phyloP scores from a whole-genome alignment of 2,888 invertebrate genomes.

The Nasonia oneida region DNA sequence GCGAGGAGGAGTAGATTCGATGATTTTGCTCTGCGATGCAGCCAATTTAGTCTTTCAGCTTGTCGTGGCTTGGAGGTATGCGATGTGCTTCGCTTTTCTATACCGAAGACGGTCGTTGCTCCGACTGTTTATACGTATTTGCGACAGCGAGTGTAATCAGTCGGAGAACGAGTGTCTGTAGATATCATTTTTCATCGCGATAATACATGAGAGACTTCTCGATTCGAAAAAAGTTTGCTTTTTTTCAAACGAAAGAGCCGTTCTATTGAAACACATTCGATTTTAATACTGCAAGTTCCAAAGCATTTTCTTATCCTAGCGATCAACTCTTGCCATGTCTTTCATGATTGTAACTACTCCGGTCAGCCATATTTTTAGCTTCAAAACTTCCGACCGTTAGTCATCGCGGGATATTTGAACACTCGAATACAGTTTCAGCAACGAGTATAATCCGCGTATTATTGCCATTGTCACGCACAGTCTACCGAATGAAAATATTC shows the following conservation, averaged over 20 bases:
- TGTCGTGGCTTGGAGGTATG: constrained; percentile 32
- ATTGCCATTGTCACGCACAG: constrained; percentile 7
- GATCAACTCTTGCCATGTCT: constrained; percentile 22
- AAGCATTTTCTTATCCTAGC: not conserved
- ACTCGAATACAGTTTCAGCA: too few species aligned
- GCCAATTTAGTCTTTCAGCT: not conserved
- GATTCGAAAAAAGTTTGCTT: not conserved
- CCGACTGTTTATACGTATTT: constrained; percentile 5
- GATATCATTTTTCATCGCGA: not conserved
- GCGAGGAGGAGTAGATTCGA: not conserved
- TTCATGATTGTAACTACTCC: not conserved
- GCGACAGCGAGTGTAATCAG: not conserved
- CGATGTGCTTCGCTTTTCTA: not conserved
- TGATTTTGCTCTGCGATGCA: constrained; percentile 17
- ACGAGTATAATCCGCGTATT: not conserved
- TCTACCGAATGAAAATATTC: not conserved
- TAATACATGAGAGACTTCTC: not conserved
- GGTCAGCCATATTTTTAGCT: constrained; percentile 14
- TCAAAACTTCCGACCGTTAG: not conserved
- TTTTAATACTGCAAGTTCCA: constrained; percentile 20
- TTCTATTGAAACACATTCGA: constrained; percentile 7
- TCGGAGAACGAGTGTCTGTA: constrained; percentile 32
- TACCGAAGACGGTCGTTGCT: constrained; percentile 4
- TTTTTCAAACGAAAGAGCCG: not conserved
- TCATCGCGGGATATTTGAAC: not conserved